Conservation (phyloP, 2,797 vertebrate species). For the Myripristis murdjan region DNA sequence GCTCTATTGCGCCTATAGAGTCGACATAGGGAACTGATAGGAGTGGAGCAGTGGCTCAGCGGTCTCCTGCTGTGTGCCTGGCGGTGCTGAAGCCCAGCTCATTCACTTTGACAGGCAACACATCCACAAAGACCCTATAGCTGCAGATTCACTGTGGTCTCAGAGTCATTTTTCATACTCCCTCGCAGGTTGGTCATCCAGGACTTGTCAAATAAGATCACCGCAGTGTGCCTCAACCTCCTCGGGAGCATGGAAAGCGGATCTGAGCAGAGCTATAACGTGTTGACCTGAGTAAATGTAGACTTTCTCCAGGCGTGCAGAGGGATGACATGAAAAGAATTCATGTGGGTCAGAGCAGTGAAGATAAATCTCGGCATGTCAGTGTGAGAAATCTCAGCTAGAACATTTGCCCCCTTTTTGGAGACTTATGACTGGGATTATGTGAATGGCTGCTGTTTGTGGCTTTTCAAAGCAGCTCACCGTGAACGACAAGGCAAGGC, state of each 20-base stretch:
- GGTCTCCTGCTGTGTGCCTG: constrained; percentile 36
- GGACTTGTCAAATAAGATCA: constrained; percentile 76
- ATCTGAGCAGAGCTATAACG: constrained; percentile 61
- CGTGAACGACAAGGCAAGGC: not conserved
- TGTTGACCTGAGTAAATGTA: constrained; percentile 61
- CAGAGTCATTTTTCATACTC: constrained; percentile 61
- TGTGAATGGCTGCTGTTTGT: constrained; percentile 8
- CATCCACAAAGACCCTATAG: constrained; percentile 53
- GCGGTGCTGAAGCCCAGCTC: constrained; percentile 28
- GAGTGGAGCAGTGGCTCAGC: constrained; percentile 40
- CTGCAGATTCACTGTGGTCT: constrained; percentile 47
- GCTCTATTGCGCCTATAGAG: constrained; percentile 52
- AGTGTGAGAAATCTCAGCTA: constrained; percentile 36
- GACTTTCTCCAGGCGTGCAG: constrained; percentile 55
- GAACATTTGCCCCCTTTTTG: constrained; percentile 46
- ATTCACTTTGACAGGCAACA: constrained; percentile 51
- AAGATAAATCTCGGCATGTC: constrained; percentile 56
- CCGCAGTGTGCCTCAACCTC: constrained; percentile 50
- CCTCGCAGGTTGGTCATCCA: constrained; percentile 67
- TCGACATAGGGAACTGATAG: constrained; percentile 33
- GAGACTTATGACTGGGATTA: constrained; percentile 52
- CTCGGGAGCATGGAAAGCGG: constrained; percentile 53
- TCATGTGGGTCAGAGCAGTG: constrained; percentile 44
- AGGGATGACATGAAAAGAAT: constrained; percentile 53
- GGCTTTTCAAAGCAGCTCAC: constrained; percentile 12